Evolutionary conservation across 1,140 invertebrate genomes (phyloP).

Genomic region (Liolophura sinensis): DNA sequence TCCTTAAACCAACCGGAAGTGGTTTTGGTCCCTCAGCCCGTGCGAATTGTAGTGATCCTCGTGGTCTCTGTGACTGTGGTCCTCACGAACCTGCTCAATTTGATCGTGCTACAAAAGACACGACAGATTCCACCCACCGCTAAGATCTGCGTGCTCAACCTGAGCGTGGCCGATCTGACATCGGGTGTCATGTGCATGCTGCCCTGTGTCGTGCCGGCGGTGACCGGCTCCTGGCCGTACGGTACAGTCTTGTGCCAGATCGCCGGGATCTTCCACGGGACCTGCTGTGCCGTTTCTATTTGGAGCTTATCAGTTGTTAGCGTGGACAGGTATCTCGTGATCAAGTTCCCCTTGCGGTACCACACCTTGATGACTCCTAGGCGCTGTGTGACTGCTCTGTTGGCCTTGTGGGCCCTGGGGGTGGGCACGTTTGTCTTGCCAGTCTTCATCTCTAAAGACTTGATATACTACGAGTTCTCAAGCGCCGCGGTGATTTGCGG

Average conservation of each 20-base stretch:
- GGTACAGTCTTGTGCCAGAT: constrained; percentile 26
- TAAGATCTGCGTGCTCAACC: constrained; percentile 20
- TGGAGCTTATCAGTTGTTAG: constrained; percentile 28
- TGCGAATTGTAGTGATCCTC: too few species aligned
- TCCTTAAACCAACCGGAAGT: too few species aligned
- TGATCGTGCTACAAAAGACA: constrained; percentile 16
- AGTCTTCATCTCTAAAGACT: constrained; percentile 11
- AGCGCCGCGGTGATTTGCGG: constrained; percentile 27
- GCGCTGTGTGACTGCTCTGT: constrained; percentile 7
- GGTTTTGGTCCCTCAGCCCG: too few species aligned
- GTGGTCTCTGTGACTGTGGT: background rate
- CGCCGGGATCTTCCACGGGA: constrained; percentile 26
- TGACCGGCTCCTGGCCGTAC: constrained; percentile 22
- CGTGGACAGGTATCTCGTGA: constrained; percentile 29
- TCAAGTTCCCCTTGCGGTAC: constrained; percentile 24
- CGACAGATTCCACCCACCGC: constrained; percentile 13
- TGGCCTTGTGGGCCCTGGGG: constrained; percentile 16
- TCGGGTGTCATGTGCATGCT: constrained; percentile 23
- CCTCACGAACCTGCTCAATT: constrained; percentile 23
- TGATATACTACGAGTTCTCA: constrained; percentile 22
- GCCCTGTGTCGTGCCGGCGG: constrained; percentile 17
- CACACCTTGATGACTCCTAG: constrained; percentile 9
- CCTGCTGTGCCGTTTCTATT: constrained; percentile 26
- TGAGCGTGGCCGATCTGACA: constrained; percentile 23
- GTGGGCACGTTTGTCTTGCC: constrained; percentile 19